Evolutionary conservation across 2,888 invertebrate genomes (phyloP), one percentile per base, ranked within the genome.

Genomic region (Brachylomia viminalis): DNA sequence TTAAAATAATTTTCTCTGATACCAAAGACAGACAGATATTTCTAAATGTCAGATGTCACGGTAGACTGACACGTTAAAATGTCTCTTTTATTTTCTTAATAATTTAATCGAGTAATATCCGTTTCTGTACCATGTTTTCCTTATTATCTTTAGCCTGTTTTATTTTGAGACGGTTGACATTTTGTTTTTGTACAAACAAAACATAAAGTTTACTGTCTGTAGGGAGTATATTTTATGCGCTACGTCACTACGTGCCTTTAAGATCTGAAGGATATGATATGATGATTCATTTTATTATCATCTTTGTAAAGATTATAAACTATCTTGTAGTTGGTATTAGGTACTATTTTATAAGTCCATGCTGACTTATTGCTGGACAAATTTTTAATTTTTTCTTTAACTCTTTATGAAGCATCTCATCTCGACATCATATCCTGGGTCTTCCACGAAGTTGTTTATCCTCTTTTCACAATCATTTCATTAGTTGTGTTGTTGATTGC

Each of bases 191-290:
- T 73, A 56, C 72, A 73, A 85, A 82, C 61, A 82, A 85, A 81
- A 61, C 70, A 52, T 76, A 67, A 65, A 59, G 42, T 71, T 72
- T 52, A 54, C 65, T 69, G 47, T 68, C 73, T 79, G 74, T 56
- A 33, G 75, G 82, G 84, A 83, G 86, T 86, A 86, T 88, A 87
- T 87, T 89, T 85, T 88, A 82, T 86, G 79, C 62, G 75, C 76
- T 77, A n/a, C n/a, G n/a, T n/a, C n/a, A n/a, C n/a, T 80, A 75
- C 77, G 75, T 79, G 80, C 54, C 23, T 70, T 75, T 67, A 72
- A 54, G 59, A 80, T 66, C 62, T 33, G 58, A 59, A 72, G 66
- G 66, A 69, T 58, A 84, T 23, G 67, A 69, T 13, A 67, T 72
- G n/a, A n/a, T n/a, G n/a, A n/a, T 66, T 72, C n/a, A 49, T 65